These are phyloP conservation scores for Colletes collaris DNA, from an alignment of 2,888 invertebrate genomes.

Conservation along the genomic window DNA sequence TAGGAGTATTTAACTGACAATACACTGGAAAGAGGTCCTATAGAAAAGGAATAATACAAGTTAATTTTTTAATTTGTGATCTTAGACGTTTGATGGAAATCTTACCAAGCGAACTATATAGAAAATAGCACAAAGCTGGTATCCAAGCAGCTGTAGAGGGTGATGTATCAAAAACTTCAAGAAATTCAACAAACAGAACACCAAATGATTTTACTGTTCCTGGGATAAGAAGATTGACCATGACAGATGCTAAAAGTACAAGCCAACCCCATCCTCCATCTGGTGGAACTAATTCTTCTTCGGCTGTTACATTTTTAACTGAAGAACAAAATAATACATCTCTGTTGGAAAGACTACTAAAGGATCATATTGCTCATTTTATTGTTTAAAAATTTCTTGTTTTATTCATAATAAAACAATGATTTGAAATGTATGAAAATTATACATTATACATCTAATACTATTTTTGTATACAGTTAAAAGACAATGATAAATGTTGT, in stretches of 20 bases:
- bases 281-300: slow-evolving; percentile 90
- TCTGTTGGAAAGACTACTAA: not conserved
- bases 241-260: slow-evolving; percentile 88
- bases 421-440: not conserved
- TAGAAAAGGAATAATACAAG: slow-evolving; percentile 14
- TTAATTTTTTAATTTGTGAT: too few relatives aligned
- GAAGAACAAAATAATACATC: slow-evolving; percentile 29
- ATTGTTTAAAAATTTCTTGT: not conserved
- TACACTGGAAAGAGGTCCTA: slow-evolving; percentile 94
- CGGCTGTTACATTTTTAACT: slow-evolving; percentile 67
- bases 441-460: not conserved
- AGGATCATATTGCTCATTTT: too few relatives aligned
- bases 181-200: slow-evolving; percentile 92
- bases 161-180: slow-evolving; percentile 90
- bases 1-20: slow-evolving; percentile 93
- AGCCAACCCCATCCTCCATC: slow-evolving; percentile 95
- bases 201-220: slow-evolving; percentile 95
- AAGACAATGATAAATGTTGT: not conserved
- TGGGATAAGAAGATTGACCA: slow-evolving; percentile 93
- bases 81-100: not conserved
- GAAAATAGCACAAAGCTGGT: slow-evolving; percentile 93
- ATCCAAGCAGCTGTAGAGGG: slow-evolving; percentile 91
- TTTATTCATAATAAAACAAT: not conserved
- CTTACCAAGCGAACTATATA: slow-evolving; percentile 94
- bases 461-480: not conserved